Evolutionary conservation across 2,797 vertebrate genomes (phyloP), one percentile per base, ranked within the genome.

Genomic region (Clamator glandarius): DNA sequence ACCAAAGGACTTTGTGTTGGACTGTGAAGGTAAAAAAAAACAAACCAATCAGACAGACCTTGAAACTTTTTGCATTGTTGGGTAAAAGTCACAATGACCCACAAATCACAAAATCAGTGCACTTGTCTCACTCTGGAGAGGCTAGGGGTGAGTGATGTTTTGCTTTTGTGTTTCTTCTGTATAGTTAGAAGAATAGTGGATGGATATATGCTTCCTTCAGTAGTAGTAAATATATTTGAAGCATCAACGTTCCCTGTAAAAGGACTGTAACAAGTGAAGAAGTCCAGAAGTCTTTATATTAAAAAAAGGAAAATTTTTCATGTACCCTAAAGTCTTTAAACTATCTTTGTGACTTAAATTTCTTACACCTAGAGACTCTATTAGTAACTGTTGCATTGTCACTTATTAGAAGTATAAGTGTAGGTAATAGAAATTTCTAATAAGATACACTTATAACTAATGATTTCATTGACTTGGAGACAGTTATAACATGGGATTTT

Each of bases 401-500:
- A 52, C 36, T 61, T 67, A 61, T 89, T 67, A 75, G 84, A 92
- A 59, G 19, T 72, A 0, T 24, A 84, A 64, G 10, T 39, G 41
- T 93, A 69, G 90, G 36, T 64, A 74, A 57, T 4, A 83, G 77
- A 95, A 86, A 58, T 76, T 17, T 84, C 23, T 46, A 48, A 15
- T 77, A 77, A 83, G 58, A 48, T 44, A 35, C 24, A 25, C n/a
- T 85, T 70, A 46, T 68, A 88, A 90, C 0, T 1, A 84, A 87
- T 55, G 14, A 54, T 93, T 96, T 92, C 48, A 67, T 77, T 88
- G 92, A 76, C 23, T 69, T 83, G 36, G 35, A 77, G 70, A 73
- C 50, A 39, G 33, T 74, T 94, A 52, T n/a, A 84, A n/a, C 29
- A 80, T 29, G 14, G 39, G 36, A 31, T 74, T 90, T 93, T 94